Conservation (phyloP, 2,888 invertebrate genomes). For the Vesta saturnalis region DNA sequence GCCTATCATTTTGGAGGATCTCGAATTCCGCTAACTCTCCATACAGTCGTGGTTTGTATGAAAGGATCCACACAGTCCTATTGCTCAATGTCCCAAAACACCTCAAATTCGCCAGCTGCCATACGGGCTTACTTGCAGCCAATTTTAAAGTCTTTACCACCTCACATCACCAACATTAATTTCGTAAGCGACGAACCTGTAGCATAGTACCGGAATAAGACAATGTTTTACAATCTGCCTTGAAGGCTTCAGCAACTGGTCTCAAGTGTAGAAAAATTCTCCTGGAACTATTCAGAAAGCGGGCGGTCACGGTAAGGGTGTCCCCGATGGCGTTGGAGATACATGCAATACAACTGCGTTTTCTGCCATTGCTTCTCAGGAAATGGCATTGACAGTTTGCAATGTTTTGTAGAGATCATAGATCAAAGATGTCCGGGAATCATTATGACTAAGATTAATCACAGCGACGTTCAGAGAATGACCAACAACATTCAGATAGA, state of each 20-base stretch:
- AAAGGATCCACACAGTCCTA: not conserved
- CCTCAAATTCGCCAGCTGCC: not conserved
- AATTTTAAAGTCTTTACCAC: not conserved
- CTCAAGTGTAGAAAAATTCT: not conserved
- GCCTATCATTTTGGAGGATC: not conserved
- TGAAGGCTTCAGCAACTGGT: not conserved
- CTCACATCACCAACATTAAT: not conserved
- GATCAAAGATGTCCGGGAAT: too few species aligned
- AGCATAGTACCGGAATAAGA: not conserved
- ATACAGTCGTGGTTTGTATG: not conserved
- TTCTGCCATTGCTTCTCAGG: too few species aligned
- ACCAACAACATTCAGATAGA: too few species aligned
- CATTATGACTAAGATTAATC: too few species aligned
- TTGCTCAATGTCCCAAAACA: not conserved
- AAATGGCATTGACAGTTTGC: too few species aligned
- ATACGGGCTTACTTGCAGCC: not conserved
- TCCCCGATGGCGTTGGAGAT: not conserved
- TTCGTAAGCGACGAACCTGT: not conserved
- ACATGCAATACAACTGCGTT: too few species aligned
- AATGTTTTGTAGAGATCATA: too few species aligned
- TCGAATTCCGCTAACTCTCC: not conserved
- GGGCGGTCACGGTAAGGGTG: not conserved
- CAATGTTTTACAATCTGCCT: not conserved
- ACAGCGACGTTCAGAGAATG: too few species aligned
- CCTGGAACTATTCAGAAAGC: not conserved